Evolutionary conservation across 2,888 invertebrate genomes (phyloP).

Genomic region (Phyto melanocephala): DNA sequence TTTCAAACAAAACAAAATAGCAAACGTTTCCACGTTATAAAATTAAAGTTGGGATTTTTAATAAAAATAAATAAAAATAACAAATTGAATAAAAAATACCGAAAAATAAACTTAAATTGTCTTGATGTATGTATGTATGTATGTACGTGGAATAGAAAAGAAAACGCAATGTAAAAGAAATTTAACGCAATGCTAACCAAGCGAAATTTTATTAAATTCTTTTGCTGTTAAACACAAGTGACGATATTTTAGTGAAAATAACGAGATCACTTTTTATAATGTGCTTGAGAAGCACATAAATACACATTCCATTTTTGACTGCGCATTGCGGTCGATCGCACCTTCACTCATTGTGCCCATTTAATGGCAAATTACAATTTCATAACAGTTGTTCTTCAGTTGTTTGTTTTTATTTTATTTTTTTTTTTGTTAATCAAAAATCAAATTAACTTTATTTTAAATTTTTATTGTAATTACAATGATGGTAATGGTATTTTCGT

Average conservation of each 20-base stretch:
- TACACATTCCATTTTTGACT: slow-evolving; percentile 20
- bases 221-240: slow-evolving; percentile 18
- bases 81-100: not conserved
- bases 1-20: not conserved
- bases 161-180: slow-evolving; percentile 9
- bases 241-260: slow-evolving; percentile 27
- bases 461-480: slow-evolving; percentile 34
- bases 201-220: slow-evolving; percentile 31
- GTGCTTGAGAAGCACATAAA: slow-evolving; percentile 2
- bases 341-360: not conserved
- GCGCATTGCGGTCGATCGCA: slow-evolving; percentile 44
- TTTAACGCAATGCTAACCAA: slow-evolving; percentile 58
- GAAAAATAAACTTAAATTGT: not conserved
- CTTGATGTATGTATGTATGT: not conserved
- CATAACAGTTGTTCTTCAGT: slow-evolving; percentile 18
- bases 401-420: not conserved
- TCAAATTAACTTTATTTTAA: slow-evolving; percentile 55
- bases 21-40: not conserved
- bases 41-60: slow-evolving; percentile 12
- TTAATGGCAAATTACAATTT: slow-evolving; percentile 46
- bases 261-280: no score
- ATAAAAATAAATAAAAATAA: not conserved
- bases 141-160: not conserved
- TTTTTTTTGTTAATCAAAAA: slow-evolving; percentile 38
- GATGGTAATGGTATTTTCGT: slow-evolving; percentile 20